Evolutionary conservation across 2,888 invertebrate species (phyloP), one percentile per base, ranked within the genome.

Genomic region (Halictus ligatus): DNA sequence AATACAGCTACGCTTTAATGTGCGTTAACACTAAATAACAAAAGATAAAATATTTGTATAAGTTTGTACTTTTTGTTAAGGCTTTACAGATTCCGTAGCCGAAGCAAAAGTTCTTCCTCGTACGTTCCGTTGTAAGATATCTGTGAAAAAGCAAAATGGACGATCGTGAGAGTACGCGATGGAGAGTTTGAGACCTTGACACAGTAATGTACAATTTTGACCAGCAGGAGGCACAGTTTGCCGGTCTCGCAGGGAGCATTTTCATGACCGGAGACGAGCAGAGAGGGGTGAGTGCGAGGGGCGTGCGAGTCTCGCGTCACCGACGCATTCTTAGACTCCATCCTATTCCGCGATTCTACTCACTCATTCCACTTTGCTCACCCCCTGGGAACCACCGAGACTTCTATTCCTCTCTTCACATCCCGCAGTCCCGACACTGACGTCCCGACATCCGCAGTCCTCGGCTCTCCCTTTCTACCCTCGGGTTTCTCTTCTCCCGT

Each of bases 401-500:
- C 92, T 93, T 89, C 91, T 92, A 92, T 93, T 93, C 91, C 93
- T 92, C 92, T 92, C 93, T 92, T 92, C 92, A 91, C 91, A 92
- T 92, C 91, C 91, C 89, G 69, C 91, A 92, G 92, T 89, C 88
- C 91, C 91, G 92, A 93, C 92, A 93, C 93, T 94, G 93, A 93
- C 93, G 93, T 94, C 90, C 92, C 93, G 93, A 94, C 93, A 93
- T 93, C 91, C 91, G 90, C 89, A 87, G 88, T 80, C 83, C 84
- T 85, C 84, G 73, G 46, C 71, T 43, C 78, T 81, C 85, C 82
- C 85, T 71, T 81, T 82, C 77, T 85, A 75, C 85, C 86, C 73
- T 85, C 72, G 15, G 29, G 83, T 86, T 83, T 87, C 81, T 29
- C 90, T 86, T 76, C 86, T 85, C 86, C 84, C 76, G 83, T 79